Percentiles rank a stretch among this genome's conserved stretches.
Evolutionary conservation across 2,797 vertebrate species (phyloP).

Genomic region (Notolabrus celidotus): DNA sequence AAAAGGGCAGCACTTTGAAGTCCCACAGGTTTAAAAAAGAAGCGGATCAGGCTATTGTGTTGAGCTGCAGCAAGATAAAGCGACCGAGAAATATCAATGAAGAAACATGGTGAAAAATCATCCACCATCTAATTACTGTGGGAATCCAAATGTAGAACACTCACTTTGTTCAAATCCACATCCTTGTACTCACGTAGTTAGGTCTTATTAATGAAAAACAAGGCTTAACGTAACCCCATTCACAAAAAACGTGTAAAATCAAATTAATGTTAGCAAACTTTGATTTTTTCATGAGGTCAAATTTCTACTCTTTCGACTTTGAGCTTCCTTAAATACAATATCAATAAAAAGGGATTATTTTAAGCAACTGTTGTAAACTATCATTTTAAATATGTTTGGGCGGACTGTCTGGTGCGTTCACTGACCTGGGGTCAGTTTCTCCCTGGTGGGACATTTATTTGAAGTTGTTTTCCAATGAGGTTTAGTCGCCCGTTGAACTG

Average conservation of each 20-base stretch:
- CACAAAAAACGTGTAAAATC: not conserved
- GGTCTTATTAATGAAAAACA: not conserved
- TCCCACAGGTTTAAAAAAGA: slow-evolving; percentile 72
- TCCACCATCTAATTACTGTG: not conserved
- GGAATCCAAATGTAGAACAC: not conserved
- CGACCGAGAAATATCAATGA: too few relatives aligned
- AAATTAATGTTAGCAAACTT: slow-evolving; percentile 13
- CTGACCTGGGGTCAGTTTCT: slow-evolving; percentile 47
- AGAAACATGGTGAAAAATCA: not conserved
- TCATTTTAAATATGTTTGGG: too few relatives aligned
- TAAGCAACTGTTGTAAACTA: not conserved
- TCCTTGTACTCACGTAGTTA: not conserved
- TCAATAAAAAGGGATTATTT: not conserved
- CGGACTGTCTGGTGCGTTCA: not conserved
- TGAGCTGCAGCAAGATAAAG: slow-evolving; percentile 13
- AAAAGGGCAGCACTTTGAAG: slow-evolving; percentile 64
- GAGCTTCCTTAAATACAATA: not conserved
- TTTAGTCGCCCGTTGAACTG: not conserved
- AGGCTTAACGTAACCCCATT: not conserved
- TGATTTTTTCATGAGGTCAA: not conserved
- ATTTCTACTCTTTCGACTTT: not conserved
- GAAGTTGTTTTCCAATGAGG: not conserved
- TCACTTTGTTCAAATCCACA: too few relatives aligned
- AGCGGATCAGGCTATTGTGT: slow-evolving; percentile 71
- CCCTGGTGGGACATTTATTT: not conserved